A percentile compares a stretch with the other conserved stretches of the same genome.
Conservation (phyloP, 2,113 vertebrate species). For the Australoheros scitulus region DNA sequence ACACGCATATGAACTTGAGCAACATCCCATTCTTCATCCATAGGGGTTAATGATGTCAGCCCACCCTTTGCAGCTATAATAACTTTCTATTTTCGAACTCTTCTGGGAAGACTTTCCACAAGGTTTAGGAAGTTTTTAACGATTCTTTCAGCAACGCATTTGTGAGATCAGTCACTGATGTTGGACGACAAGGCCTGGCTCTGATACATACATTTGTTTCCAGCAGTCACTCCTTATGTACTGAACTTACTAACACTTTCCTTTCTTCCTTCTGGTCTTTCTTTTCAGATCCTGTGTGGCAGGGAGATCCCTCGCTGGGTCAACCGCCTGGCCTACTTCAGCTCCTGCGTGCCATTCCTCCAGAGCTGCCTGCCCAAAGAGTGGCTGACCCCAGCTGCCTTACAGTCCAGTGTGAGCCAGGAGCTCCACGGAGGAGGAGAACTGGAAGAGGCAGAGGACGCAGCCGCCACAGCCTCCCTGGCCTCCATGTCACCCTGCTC, state of each 20-base stretch:
- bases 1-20: no score
- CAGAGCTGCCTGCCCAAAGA: slow-evolving; percentile 99
- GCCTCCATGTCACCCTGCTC: slow-evolving; percentile 71
- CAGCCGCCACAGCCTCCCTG: slow-evolving; percentile 84
- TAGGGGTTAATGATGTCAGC: no score
- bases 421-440: slow-evolving; percentile 88
- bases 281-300: slow-evolving; percentile 91
- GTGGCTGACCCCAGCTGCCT: slow-evolving; percentile 96
- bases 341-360: slow-evolving; percentile 98
- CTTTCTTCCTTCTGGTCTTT: not conserved
- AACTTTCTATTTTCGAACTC: no score
- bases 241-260: not conserved
- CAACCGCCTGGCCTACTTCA: slow-evolving; percentile 99
- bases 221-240: not conserved
- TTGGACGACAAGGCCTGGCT: no score
- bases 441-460: slow-evolving; percentile 94
- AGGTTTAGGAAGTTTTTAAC: no score
- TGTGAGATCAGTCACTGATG: no score
- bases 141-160: no score
- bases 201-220: not conserved
- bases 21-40: no score
- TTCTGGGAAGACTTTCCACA: no score
- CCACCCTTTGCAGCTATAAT: no score
- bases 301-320: slow-evolving; percentile 99
- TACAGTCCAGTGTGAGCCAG: slow-evolving; percentile 98